These are phyloP conservation scores for Gracilinanus agilis DNA, from an alignment of 2,113 vertebrate genomes.

Conservation along the genomic window DNA sequence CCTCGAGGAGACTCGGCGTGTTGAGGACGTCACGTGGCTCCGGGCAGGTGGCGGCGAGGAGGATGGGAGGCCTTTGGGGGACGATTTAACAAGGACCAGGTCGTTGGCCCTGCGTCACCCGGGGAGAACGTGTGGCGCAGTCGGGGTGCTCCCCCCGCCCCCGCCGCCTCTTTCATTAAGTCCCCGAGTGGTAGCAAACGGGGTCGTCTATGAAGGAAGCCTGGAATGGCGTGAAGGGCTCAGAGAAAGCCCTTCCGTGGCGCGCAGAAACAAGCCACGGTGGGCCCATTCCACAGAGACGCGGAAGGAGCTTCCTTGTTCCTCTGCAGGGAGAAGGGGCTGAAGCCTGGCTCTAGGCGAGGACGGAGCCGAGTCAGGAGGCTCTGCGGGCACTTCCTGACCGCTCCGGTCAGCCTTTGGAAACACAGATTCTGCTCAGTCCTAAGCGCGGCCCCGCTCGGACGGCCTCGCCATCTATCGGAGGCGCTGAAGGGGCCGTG, in stretches of 20 bases:
- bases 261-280: background rate
- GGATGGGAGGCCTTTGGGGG: no score
- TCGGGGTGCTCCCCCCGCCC: background rate
- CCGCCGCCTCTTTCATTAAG: background rate
- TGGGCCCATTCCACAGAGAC: background rate
- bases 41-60: background rate
- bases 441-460: slow-evolving; percentile 12
- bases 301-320: background rate
- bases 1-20: slow-evolving; percentile 14
- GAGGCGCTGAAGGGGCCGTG: background rate
- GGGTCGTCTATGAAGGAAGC: background rate
- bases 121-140: no score
- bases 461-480: slow-evolving; percentile 11
- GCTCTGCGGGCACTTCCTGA: background rate
- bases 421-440: slow-evolving; percentile 32
- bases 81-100: background rate
- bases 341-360: background rate
- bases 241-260: background rate
- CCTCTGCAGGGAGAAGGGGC: background rate
- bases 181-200: background rate
- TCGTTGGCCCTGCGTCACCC: background rate
- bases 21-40: background rate
- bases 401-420: background rate
- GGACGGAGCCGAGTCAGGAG: no score
- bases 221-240: background rate